A percentile compares a stretch with the other conserved stretches of the same genome.
Conservation (phyloP, 2,888 invertebrate species). For the Brachyptera putata region DNA sequence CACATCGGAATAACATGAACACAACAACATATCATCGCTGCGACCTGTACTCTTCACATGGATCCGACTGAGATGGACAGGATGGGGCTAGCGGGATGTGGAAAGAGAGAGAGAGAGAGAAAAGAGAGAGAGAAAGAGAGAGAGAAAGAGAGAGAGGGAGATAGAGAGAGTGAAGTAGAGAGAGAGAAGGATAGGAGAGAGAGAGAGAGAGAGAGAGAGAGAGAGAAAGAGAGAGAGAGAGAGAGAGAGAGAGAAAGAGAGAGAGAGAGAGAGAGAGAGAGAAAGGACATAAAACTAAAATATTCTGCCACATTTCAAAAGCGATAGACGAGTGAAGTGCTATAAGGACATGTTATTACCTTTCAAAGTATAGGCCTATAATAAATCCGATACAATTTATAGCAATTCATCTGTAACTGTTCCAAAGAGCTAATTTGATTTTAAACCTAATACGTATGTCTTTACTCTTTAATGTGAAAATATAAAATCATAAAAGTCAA, state of each 20-base stretch:
- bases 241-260: no score
- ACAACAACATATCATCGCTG: neutral
- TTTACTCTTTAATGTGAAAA: neutral
- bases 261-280: no score
- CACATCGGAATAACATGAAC: neutral
- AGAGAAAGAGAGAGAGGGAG: no score
- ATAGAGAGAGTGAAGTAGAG: no score
- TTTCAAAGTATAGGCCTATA: no score
- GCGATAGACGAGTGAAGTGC: neutral
- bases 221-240: no score
- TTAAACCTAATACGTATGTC: neutral
- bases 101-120: no score
- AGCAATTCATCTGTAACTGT: neutral
- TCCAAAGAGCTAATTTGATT: neutral
- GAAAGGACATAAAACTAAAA: conserved; percentile 2
- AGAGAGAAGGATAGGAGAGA: neutral
- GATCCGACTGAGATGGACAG: neutral
- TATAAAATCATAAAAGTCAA: conserved; percentile 3
- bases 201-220: no score
- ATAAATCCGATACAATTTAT: conserved; percentile 5
- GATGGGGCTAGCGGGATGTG: no score
- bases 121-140: no score
- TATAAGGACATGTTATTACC: conserved; percentile 3
- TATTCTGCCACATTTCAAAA: neutral
- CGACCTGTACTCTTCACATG: neutral